Evolutionary conservation across 2,888 invertebrate genomes (phyloP), one percentile per base, ranked within the genome.

Genomic region (Rhogogaster chlorosoma): DNA sequence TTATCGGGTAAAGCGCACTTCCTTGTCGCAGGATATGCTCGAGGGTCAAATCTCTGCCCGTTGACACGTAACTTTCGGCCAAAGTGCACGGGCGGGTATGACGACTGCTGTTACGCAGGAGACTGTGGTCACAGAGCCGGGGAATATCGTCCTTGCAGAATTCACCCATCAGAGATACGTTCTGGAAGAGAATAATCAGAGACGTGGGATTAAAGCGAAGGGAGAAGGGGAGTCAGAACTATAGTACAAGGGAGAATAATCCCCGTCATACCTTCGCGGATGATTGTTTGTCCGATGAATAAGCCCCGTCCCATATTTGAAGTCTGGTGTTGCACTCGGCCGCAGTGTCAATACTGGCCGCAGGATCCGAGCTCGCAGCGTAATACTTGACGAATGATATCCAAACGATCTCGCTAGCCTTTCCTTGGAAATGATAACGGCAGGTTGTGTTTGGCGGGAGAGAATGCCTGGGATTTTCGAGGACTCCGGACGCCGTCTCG

Each of bases 381-480:
- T 97, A 97, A 92, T 97, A 97, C 93, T 97, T 97, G 89, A 97
- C 96, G 92, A 97, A 97, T 38, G 97, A 97, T 88, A 97, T 95
- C 97, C 97, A 97, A 38, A 97, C 97, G 86, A 97, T 96, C 93
- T 97, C 97, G 90, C 96, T 96, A 7, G 95, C 94, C 83, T 96
- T 96, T 42, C 97, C 97, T 94, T 96, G 94, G 91, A 97, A 97
- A 91, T 96, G 96, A 93, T 97, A 97, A 86, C 96, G 96, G 92
- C 97, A 97, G 7, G 97, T 97, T 0, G 97, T 97, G 93, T 97
- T 97, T 1, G 97, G 97, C 0, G 97, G 97, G 85, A 97, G 94
- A 0, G 97, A 96, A 93, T 97, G 97, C 78, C 96, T 94, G 2
- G 97, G 97, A 92, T 97, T 97, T 91, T 96, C 95, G 83, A 97